Evolutionary conservation across 2,888 invertebrate species (phyloP), one percentile per base, ranked within the genome.

Genomic region (Chloroclysta siterata): DNA sequence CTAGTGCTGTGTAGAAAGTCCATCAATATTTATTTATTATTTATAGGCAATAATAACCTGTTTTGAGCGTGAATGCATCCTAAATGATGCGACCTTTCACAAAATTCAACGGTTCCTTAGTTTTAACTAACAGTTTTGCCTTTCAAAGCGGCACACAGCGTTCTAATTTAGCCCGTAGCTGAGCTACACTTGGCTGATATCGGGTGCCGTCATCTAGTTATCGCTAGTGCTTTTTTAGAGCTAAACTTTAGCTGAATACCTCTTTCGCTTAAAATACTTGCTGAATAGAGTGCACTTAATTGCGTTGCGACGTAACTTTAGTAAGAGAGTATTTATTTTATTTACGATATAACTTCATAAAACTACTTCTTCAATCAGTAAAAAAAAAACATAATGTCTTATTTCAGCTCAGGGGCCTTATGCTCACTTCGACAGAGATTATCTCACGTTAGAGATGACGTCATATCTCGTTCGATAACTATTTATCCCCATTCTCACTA

Each of bases 61-160:
- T 33, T 33, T 33, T 29, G 13, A 28, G 8, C 36, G 46, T 55
- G n/a, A 59, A 51, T 46, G 50, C 46, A 17, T n/a, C 48, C 80
- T 79, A 50, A 81, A 75, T 79, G 80, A 80, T 77, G 77, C 80
- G 78, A 82, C 85, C 85, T 84, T 83, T 84, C 78, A 77, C 82
- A 80, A 85, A 86, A 86, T 85, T 82, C 82, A 78, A 81, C 79
- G 78, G 80, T 78, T 79, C 75, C 81, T 79, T 79, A 81, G 76
- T 82, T 81, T 79, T 81, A 81, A 81, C 80, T 72, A 83, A 82
- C 73, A 81, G 76, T 77, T 77, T 80, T 75, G 81, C 80, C 79
- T 81, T 81, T 81, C 79, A 81, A 80, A 78, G 79, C 72, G 51
- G 65, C 68, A 66, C 61, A 63, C 69, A 55, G 64, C 61, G 61